Conservation (phyloP, 2,888 invertebrate genomes). For the Reticulitermes lucifugus region DNA sequence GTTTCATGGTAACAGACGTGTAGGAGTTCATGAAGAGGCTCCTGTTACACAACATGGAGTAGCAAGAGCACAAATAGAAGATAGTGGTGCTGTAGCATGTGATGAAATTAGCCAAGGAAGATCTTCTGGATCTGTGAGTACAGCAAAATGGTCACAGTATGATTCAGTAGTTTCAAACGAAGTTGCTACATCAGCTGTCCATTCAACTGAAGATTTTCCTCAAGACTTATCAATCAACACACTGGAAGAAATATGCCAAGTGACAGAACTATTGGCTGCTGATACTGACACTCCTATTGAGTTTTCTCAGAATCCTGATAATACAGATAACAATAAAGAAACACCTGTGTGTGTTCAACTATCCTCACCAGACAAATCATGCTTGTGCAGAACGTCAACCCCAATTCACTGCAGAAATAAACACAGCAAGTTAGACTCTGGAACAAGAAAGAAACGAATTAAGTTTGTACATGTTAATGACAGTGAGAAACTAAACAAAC, state of each 20-base stretch:
- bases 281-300: not conserved
- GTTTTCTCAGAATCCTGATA: not conserved
- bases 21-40: not conserved
- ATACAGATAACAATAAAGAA: not conserved
- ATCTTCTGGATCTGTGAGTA: not conserved
- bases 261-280: conserved; percentile 39
- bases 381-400: conserved; percentile 9
- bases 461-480: not conserved
- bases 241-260: conserved; percentile 46
- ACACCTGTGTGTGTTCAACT: not conserved
- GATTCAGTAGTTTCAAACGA: not conserved
- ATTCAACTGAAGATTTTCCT: conserved; percentile 38
- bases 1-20: not conserved
- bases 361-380: not conserved
- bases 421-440: not conserved
- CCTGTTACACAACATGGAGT: not conserved
- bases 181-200: not conserved
- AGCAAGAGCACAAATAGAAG: not conserved
- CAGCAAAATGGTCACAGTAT: not conserved
- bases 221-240: conserved; percentile 47
- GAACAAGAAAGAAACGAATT: not conserved
- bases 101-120: not conserved
- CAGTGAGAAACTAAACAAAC: not conserved
- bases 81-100: conserved; percentile 17
- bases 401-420: not conserved